Conservation (phyloP, 2,113 vertebrate species). For the Rhinolophus sinicus region DNA sequence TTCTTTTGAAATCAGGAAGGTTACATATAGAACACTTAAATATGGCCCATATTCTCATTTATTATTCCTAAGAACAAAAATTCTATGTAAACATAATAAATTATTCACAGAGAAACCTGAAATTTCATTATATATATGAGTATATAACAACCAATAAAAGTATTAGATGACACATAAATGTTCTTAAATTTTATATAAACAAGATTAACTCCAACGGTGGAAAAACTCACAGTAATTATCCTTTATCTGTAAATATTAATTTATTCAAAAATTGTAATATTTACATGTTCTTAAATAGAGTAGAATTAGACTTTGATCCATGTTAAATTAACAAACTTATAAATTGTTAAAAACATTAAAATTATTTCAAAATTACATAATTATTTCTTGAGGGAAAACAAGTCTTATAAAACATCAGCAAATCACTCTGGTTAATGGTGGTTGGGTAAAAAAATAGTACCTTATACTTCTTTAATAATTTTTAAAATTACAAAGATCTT, state of each 20-base stretch:
- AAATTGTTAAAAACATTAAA: neutral
- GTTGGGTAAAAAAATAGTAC: neutral
- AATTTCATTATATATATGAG: slow-evolving; percentile 13
- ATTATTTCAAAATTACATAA: neutral
- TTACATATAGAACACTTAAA: slow-evolving; percentile 55
- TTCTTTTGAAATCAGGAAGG: neutral
- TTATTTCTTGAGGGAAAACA: slow-evolving; percentile 28
- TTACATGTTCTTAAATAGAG: neutral
- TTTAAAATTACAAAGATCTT: slow-evolving; percentile 24
- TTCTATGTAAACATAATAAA: slow-evolving; percentile 54
- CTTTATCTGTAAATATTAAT: neutral
- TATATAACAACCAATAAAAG: slow-evolving; percentile 34
- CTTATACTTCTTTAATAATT: neutral
- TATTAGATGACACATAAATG: slow-evolving; percentile 37
- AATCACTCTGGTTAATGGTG: neutral
- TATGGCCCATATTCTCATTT: slow-evolving; percentile 47
- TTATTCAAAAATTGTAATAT: neutral
- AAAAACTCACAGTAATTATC: slow-evolving; percentile 42
- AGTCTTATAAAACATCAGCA: neutral
- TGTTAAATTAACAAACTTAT: neutral
- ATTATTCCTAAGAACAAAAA: slow-evolving; percentile 66
- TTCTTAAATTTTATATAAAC: slow-evolving; percentile 45
- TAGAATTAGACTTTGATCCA: slow-evolving; percentile 14
- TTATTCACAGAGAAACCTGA: slow-evolving; percentile 65
- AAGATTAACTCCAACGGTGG: neutral